Percentiles rank a stretch among this genome's conserved stretches.
These are phyloP conservation scores for Agapostemon virescens DNA, from an alignment of 2,888 invertebrate species.

Conservation along the genomic window DNA sequence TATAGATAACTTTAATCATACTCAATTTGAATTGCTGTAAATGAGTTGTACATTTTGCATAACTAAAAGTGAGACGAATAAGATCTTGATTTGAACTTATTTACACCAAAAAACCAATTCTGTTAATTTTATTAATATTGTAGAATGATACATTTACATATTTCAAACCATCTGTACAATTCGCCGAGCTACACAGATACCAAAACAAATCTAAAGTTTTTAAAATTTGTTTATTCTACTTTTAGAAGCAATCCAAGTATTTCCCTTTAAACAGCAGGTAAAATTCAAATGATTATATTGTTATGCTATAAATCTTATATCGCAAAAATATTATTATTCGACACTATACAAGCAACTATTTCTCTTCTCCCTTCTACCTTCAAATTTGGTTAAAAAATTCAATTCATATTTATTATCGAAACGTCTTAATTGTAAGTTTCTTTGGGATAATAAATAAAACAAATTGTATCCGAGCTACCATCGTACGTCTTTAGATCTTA, in stretches of 20 bases:
- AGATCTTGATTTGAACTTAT: neutral
- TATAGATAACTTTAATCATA: conserved; percentile 9
- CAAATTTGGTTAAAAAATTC: neutral
- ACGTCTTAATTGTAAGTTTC: neutral
- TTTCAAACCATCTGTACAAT: neutral
- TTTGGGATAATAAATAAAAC: no score
- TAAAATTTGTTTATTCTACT: neutral
- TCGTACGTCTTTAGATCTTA: no score
- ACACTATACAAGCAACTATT: neutral
- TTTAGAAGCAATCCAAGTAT: neutral
- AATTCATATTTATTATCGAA: neutral
- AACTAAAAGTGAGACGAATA: neutral
- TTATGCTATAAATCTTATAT: neutral
- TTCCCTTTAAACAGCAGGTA: neutral
- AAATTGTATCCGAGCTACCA: no score
- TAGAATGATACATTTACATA: neutral
- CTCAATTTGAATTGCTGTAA: conserved; percentile 5
- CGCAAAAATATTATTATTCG: neutral
- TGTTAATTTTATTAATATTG: neutral
- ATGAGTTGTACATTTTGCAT: neutral
- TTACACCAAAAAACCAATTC: neutral
- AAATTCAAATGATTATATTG: neutral
- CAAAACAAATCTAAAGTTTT: neutral
- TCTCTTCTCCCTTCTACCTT: neutral
- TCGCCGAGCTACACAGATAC: neutral